Evolutionary conservation across 2,797 vertebrate species (phyloP), one percentile per base, ranked within the genome.

Genomic region (Channallabes apus): DNA sequence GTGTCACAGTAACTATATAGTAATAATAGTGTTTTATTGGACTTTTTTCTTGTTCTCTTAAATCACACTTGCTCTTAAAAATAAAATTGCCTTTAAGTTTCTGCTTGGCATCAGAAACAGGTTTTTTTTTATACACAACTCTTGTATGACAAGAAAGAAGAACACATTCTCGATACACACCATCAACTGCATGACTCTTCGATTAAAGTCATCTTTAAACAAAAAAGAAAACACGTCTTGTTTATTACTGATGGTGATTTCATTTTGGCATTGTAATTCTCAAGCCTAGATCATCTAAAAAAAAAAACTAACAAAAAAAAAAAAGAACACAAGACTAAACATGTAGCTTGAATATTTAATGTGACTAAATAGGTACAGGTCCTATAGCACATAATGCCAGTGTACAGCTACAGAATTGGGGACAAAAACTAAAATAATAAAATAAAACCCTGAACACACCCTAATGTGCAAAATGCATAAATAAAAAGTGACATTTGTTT

Each of bases 61-160:
- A 88, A 89, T 81, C 89, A 91, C 93, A 93, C 90, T 95, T 95
- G 94, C 94, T 96, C 95, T 97, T 96, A 96, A 98, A 98, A 97
- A 97, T 98, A 96, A 97, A 98, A 97, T 95, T 95, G 91, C 95
- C 95, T 96, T 90, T 84, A 83, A 92, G 93, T 97, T 97, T 96
- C 97, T 97, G 97, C 96, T 95, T 95, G 94, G 97, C 94, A 96
- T 97, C 97, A 98, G 97, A 98, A 98, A 97, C 96, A 95, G 90
- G 91, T 92, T 91, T 91, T 91, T 95, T 96, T 96, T 96, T 95
- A 69, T 95, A 96, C 94, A 97, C 61, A 84, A 95, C 95, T 98
- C 98, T 99, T 99, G 98, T 97, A 98, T 96, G 95, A 99, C 98
- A 99, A 99, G 98, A 98, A 98, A 95, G 93, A 95, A 92, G 93